phyloP scores from a whole-genome alignment of 92 coral and sea anemone genomes.

The Paragorgia papillata region DNA sequence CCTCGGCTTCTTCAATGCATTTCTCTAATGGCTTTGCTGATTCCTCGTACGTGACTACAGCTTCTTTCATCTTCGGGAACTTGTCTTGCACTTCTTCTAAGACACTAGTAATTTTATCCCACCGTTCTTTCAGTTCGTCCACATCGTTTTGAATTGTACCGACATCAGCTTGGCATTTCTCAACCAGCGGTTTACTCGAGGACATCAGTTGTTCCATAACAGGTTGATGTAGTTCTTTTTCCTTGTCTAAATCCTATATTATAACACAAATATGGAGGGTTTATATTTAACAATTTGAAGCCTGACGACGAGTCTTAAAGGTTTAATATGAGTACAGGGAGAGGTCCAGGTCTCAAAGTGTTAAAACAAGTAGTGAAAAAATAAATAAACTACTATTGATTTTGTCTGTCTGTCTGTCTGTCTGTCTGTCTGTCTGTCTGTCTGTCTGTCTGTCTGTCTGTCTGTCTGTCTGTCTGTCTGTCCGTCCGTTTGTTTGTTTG shows the following conservation, averaged over 20 bases:
- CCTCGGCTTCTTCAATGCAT: conserved; percentile 59
- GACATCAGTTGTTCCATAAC: conserved; percentile 20
- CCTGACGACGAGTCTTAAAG: too few relatives aligned
- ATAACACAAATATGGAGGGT: too few relatives aligned
- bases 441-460: too few relatives aligned
- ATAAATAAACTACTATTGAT: too few relatives aligned
- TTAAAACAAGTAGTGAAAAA: too few relatives aligned
- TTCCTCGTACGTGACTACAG: conserved; percentile 23
- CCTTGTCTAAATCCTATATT: conserved; percentile 11
- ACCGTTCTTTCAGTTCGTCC: conserved; percentile 18
- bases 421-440: too few relatives aligned
- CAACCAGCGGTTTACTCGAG: conserved; percentile 37
- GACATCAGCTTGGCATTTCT: conserved; percentile 39
- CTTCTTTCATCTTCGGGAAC: conserved; percentile 40
- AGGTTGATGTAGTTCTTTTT: conserved; percentile 21
- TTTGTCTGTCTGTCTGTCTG: too few relatives aligned
- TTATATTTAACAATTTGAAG: too few relatives aligned
- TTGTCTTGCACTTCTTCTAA: conserved; percentile 22
- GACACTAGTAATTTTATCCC: conserved; percentile 28
- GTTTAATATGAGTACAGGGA: too few relatives aligned
- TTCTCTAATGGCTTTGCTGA: conserved; percentile 10
- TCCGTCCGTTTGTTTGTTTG: too few relatives aligned
- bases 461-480: too few relatives aligned
- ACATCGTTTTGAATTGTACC: conserved; percentile 29
- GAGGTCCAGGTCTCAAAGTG: too few relatives aligned